These are phyloP conservation scores for Brachionus plicatilis DNA, from an alignment of 1,140 invertebrate species.

Conservation along the genomic window DNA sequence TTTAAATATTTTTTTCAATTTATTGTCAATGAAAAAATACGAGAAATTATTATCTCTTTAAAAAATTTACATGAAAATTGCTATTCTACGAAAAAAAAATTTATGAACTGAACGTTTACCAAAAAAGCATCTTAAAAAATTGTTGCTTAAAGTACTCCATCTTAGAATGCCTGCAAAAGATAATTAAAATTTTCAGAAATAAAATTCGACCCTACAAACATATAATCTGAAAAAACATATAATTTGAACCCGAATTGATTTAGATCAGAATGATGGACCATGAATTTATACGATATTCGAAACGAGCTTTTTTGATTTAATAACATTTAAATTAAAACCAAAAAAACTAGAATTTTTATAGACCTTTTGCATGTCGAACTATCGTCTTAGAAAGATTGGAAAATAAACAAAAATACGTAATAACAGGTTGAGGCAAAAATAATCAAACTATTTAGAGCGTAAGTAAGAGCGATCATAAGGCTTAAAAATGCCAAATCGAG, in stretches of 20 bases:
- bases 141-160: too few species aligned
- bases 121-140: too few species aligned
- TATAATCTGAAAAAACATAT: too few species aligned
- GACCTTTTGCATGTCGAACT: conserved; percentile 14
- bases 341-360: conserved; percentile 24
- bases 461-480: neutral
- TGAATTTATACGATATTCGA: neutral
- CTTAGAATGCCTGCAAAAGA: too few species aligned
- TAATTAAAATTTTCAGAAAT: too few species aligned
- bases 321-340: conserved; percentile 15
- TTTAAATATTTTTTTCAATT: too few species aligned
- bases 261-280: neutral
- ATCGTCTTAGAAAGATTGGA: neutral
- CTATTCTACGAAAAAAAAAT: too few species aligned
- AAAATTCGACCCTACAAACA: neutral
- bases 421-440: neutral
- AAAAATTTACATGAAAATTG: too few species aligned
- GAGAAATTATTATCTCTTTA: too few species aligned
- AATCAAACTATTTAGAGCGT: neutral
- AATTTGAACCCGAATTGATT: neutral
- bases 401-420: neutral
- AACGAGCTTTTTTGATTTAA: neutral
- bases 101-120: too few species aligned
- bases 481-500: conserved; percentile 11
- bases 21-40: too few species aligned